Evolutionary conservation across 2,113 vertebrate genomes (phyloP).

Genomic region (Amia ocellicauda): DNA sequence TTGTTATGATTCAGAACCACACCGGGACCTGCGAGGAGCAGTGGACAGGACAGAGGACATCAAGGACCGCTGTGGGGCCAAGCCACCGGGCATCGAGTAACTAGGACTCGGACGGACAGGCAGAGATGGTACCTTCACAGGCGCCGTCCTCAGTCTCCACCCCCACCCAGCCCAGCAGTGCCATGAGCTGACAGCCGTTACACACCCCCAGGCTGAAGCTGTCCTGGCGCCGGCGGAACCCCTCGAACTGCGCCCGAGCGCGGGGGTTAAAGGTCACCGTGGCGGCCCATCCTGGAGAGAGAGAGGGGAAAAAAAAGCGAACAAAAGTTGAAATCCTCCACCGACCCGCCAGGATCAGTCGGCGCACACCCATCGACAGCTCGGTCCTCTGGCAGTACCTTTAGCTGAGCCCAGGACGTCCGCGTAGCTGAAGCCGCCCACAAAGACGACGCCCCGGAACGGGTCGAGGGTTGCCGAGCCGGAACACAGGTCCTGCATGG

Average conservation of each 20-base stretch:
- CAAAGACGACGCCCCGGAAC: constrained; percentile 80
- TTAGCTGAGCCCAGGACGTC: constrained; percentile 89
- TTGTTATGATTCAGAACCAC: constrained; percentile 76
- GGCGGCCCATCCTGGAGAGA: constrained; percentile 78
- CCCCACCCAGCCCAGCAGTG: constrained; percentile 84
- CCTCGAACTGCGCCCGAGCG: constrained; percentile 68
- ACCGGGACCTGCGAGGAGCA: constrained; percentile 38
- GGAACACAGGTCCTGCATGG: constrained; percentile 81
- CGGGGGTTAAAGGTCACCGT: constrained; percentile 70
- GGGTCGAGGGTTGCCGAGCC: constrained; percentile 69
- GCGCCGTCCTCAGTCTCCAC: not conserved
- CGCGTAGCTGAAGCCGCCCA: constrained; percentile 88
- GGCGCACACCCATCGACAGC: not conserved
- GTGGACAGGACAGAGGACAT: not conserved
- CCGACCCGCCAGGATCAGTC: no score
- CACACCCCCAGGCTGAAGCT: constrained; percentile 87
- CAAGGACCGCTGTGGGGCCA: no score
- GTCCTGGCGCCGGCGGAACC: constrained; percentile 69
- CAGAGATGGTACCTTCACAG: not conserved
- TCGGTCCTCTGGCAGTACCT: constrained; percentile 57
- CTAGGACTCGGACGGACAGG: accelerated
- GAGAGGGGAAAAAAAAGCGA: not conserved
- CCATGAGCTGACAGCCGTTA: constrained; percentile 87
- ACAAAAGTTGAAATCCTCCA: no score
- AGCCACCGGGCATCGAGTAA: no score